Evolutionary conservation across 2,797 vertebrate species (phyloP), one percentile per base, ranked within the genome.

Genomic region (Microchirus variegatus): DNA sequence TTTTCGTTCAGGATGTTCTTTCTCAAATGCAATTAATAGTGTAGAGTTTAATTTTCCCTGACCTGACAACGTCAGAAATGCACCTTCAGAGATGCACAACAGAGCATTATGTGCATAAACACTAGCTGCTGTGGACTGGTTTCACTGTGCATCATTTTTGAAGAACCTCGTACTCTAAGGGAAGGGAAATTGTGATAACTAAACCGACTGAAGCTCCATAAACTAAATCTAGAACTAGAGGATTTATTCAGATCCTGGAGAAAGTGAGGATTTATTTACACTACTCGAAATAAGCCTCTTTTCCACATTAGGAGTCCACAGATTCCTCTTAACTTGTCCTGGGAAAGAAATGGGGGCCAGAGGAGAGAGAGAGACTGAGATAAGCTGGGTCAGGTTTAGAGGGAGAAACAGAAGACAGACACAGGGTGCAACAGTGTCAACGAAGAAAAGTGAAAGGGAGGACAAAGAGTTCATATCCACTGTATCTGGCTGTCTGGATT

Each of bases 251-350:
- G 4, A 31, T 31, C 26, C 26, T 31, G 3, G 26, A 31, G 31
- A 31, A 31, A 31, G 31, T n/a, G 9, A 22, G 41, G 31, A 60
- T 70, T 68, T 57, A 60, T 59, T 68, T 35, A 31, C 61, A 38
- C 55, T 11, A 13, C 65, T 79, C 71, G 52, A 76, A 53, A 74
- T 75, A 63, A 59, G 63, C 55, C 56, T 5, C 45, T 75, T 62
- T 69, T 36, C 42, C 40, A 38, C 41, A 62, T 59, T 54, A 42
- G 13, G 19, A 63, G 43, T 69, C 14, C 4, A 38, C 31, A 19
- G 37, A 51, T 9, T 13, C 61, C 36, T 65, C 31, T 14, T 13
- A 41, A 56, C 38, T 26, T 31, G n/a, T 52, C 26, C 15, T 54
- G 52, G 64, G 51, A 53, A 36, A 52, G 13, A 16, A 42, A 15